Conservation (phyloP, 2,113 vertebrate genomes). For the Propithecus coquereli region DNA sequence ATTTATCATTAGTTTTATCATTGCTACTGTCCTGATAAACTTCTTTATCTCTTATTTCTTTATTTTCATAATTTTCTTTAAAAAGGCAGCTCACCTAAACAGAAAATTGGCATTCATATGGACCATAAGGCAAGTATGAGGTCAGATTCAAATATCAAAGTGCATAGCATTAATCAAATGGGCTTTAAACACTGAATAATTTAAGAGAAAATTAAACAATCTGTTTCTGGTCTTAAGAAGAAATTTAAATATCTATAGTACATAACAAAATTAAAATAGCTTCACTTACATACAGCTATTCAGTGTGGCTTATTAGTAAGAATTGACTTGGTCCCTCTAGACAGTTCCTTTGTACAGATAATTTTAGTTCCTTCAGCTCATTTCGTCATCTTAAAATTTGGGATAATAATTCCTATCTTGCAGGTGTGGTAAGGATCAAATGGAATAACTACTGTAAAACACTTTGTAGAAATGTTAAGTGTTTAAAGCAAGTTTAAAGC, state of each 20-base stretch:
- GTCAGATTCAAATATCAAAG: neutral
- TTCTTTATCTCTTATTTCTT: neutral
- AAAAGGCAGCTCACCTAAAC: neutral
- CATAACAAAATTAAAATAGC: neutral
- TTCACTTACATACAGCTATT: neutral
- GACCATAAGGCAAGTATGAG: neutral
- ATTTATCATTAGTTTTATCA: neutral
- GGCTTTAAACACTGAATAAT: neutral
- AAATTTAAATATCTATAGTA: neutral
- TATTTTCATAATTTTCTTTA: neutral
- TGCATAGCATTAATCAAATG: neutral
- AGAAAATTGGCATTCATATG: neutral
- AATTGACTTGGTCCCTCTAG: neutral
- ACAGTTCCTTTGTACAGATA: neutral
- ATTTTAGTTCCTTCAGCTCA: neutral
- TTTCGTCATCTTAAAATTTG: neutral
- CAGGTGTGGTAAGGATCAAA: neutral
- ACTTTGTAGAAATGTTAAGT: neutral
- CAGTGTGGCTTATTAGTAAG: neutral
- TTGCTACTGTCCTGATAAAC: neutral
- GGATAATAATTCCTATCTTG: neutral
- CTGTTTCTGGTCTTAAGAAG: neutral
- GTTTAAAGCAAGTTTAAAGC: neutral
- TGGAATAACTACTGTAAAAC: neutral
- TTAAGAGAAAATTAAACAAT: neutral